Conservation (phyloP, 2,888 invertebrate species). For the Amitus sp. region DNA sequence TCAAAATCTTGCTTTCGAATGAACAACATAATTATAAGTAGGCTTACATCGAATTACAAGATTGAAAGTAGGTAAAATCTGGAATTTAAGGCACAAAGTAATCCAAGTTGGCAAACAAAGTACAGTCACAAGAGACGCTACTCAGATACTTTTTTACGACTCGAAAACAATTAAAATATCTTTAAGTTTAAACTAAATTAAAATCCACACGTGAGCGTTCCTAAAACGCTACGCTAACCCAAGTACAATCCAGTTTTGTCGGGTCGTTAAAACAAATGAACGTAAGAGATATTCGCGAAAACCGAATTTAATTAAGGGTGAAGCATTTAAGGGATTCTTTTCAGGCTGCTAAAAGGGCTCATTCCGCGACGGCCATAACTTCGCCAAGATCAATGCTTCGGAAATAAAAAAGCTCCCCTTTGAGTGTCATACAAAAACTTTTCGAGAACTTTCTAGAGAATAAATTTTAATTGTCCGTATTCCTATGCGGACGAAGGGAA, state of each 20-base stretch:
- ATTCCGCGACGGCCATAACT: slow-evolving; percentile 39
- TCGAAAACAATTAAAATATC: too few species aligned
- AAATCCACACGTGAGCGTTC: too few species aligned
- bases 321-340: slow-evolving; percentile 22
- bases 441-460: neutral
- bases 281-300: slow-evolving; percentile 12
- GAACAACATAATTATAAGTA: too few species aligned
- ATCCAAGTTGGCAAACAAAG: too few species aligned
- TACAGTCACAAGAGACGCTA: too few species aligned
- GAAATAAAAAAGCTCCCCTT: slow-evolving; percentile 42
- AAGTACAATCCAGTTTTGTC: slow-evolving; percentile 2
- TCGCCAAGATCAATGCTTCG: slow-evolving; percentile 51
- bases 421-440: neutral
- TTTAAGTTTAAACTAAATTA: too few species aligned
- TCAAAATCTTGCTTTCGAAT: too few species aligned
- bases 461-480: neutral
- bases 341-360: slow-evolving; percentile 24
- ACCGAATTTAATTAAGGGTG: slow-evolving; percentile 11
- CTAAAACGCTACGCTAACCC: too few species aligned
- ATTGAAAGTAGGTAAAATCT: too few species aligned
- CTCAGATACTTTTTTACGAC: too few species aligned
- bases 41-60: too few species aligned
- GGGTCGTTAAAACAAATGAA: slow-evolving; percentile 6
- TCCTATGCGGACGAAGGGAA: neutral
- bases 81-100: too few species aligned